Evolutionary conservation across 2,888 invertebrate species (phyloP), one percentile per base, ranked within the genome.

Genomic region (Melanargia galathea): DNA sequence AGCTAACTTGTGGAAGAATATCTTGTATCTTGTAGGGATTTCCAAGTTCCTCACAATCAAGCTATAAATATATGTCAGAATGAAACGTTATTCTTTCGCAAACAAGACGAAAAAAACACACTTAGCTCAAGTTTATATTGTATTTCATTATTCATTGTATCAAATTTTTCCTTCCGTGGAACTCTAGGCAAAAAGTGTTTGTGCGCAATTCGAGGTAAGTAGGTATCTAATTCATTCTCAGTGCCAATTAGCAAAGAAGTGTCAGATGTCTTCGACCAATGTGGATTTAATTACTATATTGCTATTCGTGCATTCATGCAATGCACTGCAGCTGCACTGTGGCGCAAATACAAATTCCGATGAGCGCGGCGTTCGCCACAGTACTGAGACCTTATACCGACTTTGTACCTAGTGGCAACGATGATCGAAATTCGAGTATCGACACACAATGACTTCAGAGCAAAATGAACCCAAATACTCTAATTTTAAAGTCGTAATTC

Each of bases 161-260:
- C 18, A 26, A 56, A 24, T 56, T 13, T 58, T 48, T 24, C n/a
- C 58, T 48, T 58, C 48, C 58, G 13, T 46, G 46, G 33, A 57
- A 46, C 46, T n/a, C n/a, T 46, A 33, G 10, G 48, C 16, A 60
- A 65, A 60, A 57, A 51, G 10, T 57, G 20, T 8, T 11, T 56
- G 49, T 13, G 45, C 26, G 46, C 58, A 62, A 35, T 46, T 33
- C 35, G n/a, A 51, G 35, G 33, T 8, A 8, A 16, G 16, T 51
- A 30, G 16, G 18, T 58, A 58, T 46, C n/a, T 48, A 69, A 69
- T 69, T 60, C 69, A 57, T 65, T 64, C 64, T 70, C 67, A 73
- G 69, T 71, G 70, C 66, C 65, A 74, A 71, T 74, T 71, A 71
- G 63, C 65, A 60, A 51, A 57, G 63, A 62, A 57, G 70, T 69